Conservation (phyloP, 2,113 vertebrate species). For the Callipepla squamata region DNA sequence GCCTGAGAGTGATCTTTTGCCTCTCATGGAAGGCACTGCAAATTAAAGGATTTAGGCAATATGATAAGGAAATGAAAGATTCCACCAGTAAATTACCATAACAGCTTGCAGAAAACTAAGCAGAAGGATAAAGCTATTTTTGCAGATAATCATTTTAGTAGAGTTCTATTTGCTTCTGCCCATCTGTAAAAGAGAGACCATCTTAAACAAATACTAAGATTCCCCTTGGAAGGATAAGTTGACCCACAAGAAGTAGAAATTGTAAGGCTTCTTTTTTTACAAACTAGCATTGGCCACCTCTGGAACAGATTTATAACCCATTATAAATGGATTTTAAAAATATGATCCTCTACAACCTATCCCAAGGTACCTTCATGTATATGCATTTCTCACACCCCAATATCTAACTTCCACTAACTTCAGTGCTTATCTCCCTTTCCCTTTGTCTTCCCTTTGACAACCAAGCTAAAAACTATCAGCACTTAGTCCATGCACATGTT, state of each 20-base stretch:
- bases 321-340: background rate
- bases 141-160: background rate
- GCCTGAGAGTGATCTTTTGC: background rate
- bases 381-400: background rate
- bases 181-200: background rate
- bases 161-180: background rate
- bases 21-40: background rate
- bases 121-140: background rate
- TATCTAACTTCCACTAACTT: background rate
- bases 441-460: background rate
- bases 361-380: background rate
- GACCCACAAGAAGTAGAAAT: background rate
- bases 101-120: background rate
- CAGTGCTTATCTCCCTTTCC: background rate
- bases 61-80: constrained; percentile 7
- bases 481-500: background rate
- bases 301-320: background rate
- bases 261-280: background rate
- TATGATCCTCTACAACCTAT: background rate
- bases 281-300: background rate
- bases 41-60: background rate
- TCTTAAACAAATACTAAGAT: background rate
- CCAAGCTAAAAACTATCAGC: background rate
- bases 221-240: background rate
- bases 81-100: background rate